phyloP scores from a whole-genome alignment of 2,888 invertebrate genomes.

The Polymixis lichenea region DNA sequence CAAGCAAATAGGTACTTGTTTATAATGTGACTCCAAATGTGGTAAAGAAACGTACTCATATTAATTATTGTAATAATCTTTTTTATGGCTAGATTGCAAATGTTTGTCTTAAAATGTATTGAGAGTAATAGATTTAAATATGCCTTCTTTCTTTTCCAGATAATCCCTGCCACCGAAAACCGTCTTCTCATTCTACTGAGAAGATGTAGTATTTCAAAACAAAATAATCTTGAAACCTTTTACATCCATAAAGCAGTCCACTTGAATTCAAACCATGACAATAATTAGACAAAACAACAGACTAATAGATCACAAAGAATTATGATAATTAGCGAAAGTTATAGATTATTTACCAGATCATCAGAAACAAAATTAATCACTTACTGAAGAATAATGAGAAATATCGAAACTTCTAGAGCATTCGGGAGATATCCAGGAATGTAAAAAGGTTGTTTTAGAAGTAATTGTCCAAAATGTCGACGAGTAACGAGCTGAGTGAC shows the following conservation, averaged over 20 bases:
- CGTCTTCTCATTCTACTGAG: conserved; percentile 76
- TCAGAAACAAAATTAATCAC: neutral
- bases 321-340: conserved; percentile 39
- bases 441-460: conserved; percentile 38
- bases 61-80: too few species aligned
- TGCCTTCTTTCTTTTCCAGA: conserved; percentile 44
- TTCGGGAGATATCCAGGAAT: conserved; percentile 21
- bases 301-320: neutral
- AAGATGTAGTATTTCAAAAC: conserved; percentile 77
- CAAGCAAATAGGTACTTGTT: too few species aligned
- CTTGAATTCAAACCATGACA: conserved; percentile 35
- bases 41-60: too few species aligned
- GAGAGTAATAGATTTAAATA: neutral
- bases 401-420: conserved; percentile 27
- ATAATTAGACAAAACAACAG: neutral
- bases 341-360: conserved; percentile 4
- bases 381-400: conserved; percentile 40
- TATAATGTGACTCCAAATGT: too few species aligned
- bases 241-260: neutral
- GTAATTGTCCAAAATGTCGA: conserved; percentile 77
- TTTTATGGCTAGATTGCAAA: neutral
- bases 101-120: neutral
- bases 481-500: conserved; percentile 83
- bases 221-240: conserved; percentile 27
- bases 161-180: conserved; percentile 66